Evolutionary conservation across 2,797 vertebrate species (phyloP), one percentile per base, ranked within the genome.

Genomic region (Eleutherodactylus coqui): DNA sequence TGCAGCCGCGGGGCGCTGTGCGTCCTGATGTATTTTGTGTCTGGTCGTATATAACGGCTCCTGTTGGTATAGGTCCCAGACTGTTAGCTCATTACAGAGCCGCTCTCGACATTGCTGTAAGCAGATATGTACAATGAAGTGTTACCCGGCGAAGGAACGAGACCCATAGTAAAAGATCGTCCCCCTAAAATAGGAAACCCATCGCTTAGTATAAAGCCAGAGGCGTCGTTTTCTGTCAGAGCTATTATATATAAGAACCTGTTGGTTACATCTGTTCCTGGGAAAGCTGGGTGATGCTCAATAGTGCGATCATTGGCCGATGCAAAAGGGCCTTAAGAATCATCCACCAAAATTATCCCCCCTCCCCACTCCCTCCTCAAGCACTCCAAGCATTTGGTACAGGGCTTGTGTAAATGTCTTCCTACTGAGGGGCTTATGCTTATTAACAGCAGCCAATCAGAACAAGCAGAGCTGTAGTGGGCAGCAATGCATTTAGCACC

Each of bases 1-100:
- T 36, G 79, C 32, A 70, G 79, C 62, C 45, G 21, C 10, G 47
- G 34, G 32, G 64, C 53, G 47, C 67, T 82, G 80, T 55, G 5
- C 8, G 17, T 72, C 32, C 64, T 69, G 80, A 86, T 86, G 43
- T 86, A 76, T 86, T 32, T 55, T 34, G 85, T 82, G 70, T 86
- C 79, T 76, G 85, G 29, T 34, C 29, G n/a, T 38, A 53, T 21
- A 41, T 75, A 67, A 34, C n/a, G 78, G 29, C 75, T 76, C 79
- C 34, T 76, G 79, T 77, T 77, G 85, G 85, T 76, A 10, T 69
- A 1, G 16, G 27, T 67, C 85, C 79, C 79, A 77, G 79, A 86
- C 53, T 82, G 70, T 82, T 86, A 82, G 85, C 85, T 86, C 79
- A 10, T 82, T 86, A 82, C 79, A 8, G 53, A 38, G 32, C 47